Evolutionary conservation across 2,797 vertebrate genomes (phyloP).

Genomic region (Cheracebus regulus): DNA sequence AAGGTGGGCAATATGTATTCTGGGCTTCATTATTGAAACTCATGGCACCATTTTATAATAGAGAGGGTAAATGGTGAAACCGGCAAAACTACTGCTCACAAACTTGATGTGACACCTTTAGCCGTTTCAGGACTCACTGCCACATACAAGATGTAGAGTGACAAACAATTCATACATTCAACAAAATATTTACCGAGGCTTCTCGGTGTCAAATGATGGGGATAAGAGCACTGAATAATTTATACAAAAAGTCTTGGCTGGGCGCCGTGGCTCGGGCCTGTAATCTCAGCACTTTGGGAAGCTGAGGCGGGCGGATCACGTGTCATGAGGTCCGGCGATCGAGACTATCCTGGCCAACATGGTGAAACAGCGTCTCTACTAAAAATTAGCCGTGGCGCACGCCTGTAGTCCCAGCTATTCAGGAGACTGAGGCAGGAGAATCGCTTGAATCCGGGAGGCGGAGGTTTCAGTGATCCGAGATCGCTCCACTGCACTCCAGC

Average conservation of each 20-base stretch:
- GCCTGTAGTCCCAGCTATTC: background rate
- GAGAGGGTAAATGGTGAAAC: background rate
- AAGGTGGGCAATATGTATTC: background rate
- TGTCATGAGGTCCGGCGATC: background rate
- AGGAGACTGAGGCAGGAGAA: background rate
- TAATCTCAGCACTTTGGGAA: background rate
- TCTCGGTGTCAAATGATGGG: background rate
- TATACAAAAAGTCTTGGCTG: background rate
- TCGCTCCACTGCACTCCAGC: background rate
- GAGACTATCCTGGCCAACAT: background rate
- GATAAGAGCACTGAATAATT: background rate
- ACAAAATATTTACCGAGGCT: background rate
- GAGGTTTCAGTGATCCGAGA: background rate
- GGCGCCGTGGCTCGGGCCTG: background rate
- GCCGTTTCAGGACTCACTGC: background rate
- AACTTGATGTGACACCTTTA: background rate
- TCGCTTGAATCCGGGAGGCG: rapidly evolving
- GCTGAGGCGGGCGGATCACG: background rate
- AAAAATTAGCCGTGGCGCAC: rapidly evolving
- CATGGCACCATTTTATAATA: background rate
- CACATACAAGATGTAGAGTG: background rate
- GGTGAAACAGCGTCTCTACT: background rate
- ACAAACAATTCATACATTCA: background rate
- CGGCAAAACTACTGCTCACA: background rate
- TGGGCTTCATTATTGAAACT: background rate